Evolutionary conservation across 2,797 vertebrate genomes (phyloP), one percentile per base, ranked within the genome.

Genomic region (Rhodeus uyekii): DNA sequence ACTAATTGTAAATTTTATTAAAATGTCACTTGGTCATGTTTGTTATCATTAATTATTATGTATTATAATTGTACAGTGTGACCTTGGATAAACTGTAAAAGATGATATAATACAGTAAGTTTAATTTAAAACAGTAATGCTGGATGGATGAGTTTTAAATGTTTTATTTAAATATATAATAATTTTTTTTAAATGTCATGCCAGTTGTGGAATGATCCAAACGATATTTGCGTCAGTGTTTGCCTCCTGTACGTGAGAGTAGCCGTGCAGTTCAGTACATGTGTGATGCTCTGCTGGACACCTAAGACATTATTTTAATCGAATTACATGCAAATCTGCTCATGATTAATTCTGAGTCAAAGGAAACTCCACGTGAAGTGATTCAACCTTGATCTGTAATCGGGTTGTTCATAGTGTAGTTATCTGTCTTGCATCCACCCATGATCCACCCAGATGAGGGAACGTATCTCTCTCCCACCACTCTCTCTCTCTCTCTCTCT

Each of bases 401-500:
- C 24, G 44, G 19, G 44, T 71, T 74, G 71, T 55, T 55, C 32
- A 24, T 34, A 48, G 29, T 19, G 44, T 22, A 24, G 32, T 38
- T 8, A 55, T 55, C 69, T 72, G 46, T 72, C 18, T 18, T 34
- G 44, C 6, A 2, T 72, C 44, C 44, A 32, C 44, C 68, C 18
- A 13, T 72, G 64, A 67, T 78, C 73, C 67, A 83, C 9, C 44
- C 60, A 14, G 16, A 58, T 78, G 68, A 78, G 42, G 24, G 22
- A 55, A 72, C 19, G 5, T 22, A 22, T 39, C 55, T 16, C 34
- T 34, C 50, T 75, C 42, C 61, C 53, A 63, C 77, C 72, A 55
- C 50, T 75, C 46, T 65, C 71, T 50, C 27, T 58, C 39, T 76
- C 78, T 60, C 38, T 76, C 64, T 65, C 60, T 61, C 50, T 60